Base-by-base conservation (phyloP, 2,797 vertebrate genomes). In the Ataeniobius toweri region DNA sequence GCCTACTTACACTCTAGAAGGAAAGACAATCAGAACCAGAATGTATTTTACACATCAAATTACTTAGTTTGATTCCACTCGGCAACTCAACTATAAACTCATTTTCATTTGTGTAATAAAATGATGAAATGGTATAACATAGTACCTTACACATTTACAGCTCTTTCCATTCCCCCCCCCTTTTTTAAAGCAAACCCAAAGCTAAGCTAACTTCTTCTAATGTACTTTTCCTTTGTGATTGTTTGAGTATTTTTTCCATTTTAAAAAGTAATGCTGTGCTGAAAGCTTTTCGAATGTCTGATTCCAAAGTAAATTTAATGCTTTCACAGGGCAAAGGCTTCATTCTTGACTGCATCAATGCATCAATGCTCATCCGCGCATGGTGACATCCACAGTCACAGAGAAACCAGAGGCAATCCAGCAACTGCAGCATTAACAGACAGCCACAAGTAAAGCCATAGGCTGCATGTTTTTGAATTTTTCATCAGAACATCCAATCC, bases 401-500 rank as follows among this genome's bases (percentile, higher is more conserved):
- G 80, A 82, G 72, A 73, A 78, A 81, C 85, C 88, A 84, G 78
- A 82, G 77, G 80, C 78, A 18, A 39, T 71, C 26, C 58, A 46
- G 51, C 51, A 71, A 76, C 76, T 31, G 82, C 53, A 2, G 78
- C 85, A 77, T 79, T 80, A 82, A 83, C 77, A 79, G 74, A 81
- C 78, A 72, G 41, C 48, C 16, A 36, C 55, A 81, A 77, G 58
- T 48, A 72, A 75, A 87, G 80, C 86, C 80, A 55, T 77, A 24
- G 81, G 79, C 78, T 72, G 73, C 65, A 63, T 78, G 89, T 76
- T 86, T 74, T 85, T 85, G 82, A 83, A 85, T 87, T 81, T 88
- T 83, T 89, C 78, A 92, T 89, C 86, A 85, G 74, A 48, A 31
- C 68, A 76, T 71, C 71, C 82, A 31, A 31, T 68, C 55, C 69